phyloP scores from a whole-genome alignment of 2,888 invertebrate genomes.

The Arenicola marina region DNA sequence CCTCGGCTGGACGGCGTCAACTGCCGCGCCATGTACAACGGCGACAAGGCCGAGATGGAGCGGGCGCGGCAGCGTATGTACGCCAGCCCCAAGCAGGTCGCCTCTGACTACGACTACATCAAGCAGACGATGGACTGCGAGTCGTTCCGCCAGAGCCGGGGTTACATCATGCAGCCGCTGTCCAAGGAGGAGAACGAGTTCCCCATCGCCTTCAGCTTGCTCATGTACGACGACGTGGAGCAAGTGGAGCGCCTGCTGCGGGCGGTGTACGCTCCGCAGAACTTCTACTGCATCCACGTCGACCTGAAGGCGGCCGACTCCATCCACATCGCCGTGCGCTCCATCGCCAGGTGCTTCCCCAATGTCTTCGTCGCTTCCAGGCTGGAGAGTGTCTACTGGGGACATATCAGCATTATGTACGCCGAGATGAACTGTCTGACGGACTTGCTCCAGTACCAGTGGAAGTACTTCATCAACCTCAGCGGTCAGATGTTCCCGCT shows the following conservation, averaged over 20 bases:
- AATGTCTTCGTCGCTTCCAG: slow-evolving; percentile 15
- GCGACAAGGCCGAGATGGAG: no score
- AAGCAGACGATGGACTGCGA: not conserved
- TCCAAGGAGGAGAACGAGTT: slow-evolving; percentile 22
- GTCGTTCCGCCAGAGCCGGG: not conserved
- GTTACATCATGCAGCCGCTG: slow-evolving; percentile 12
- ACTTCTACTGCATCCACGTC: slow-evolving; percentile 32
- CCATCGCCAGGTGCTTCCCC: slow-evolving; percentile 23
- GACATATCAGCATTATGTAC: slow-evolving; percentile 10
- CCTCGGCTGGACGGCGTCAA: no score
- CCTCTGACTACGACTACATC: not conserved
- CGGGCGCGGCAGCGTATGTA: no score
- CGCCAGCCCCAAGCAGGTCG: no score
- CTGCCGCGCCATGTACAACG: no score
- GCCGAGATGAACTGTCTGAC: slow-evolving; percentile 18
- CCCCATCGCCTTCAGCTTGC: slow-evolving; percentile 26
- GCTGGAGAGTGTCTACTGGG: slow-evolving; percentile 9
- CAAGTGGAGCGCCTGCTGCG: slow-evolving; percentile 29
- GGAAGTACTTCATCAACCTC: slow-evolving; percentile 47
- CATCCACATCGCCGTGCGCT: not conserved
- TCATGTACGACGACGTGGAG: slow-evolving; percentile 25
- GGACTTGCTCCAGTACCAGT: slow-evolving; percentile 15
- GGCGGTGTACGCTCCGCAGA: slow-evolving; percentile 30
- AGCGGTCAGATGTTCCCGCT: slow-evolving; percentile 53
- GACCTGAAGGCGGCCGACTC: slow-evolving; percentile 18